Evolutionary conservation across 2,888 invertebrate species (phyloP).

Genomic region (Amblyteles armatorius): DNA sequence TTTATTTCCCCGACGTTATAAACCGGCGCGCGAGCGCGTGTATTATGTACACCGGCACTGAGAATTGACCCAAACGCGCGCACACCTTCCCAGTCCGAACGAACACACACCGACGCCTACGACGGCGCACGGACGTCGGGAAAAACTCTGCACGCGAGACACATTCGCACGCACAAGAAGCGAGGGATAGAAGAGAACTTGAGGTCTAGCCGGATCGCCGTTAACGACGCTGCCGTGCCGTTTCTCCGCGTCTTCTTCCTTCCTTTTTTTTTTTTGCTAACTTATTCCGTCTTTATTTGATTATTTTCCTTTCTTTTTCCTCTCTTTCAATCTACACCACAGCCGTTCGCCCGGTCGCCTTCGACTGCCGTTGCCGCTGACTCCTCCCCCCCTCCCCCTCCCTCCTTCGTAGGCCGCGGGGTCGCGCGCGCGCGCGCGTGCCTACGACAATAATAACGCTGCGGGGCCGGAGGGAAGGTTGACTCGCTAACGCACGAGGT

Average conservation of each 20-base stretch:
- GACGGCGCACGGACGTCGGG: conserved; percentile 4
- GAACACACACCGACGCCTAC: conserved; percentile 9
- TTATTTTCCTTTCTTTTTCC: background rate
- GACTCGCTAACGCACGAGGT: conserved; percentile 53
- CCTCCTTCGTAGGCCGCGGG: conserved; percentile 29
- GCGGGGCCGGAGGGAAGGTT: conserved; percentile 28
- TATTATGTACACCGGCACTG: conserved; percentile 21
- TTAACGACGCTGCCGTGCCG: conserved; percentile 31
- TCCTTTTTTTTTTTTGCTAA: background rate
- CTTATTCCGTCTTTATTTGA: background rate
- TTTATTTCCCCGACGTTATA: background rate
- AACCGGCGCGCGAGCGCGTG: background rate
- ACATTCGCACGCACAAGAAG: conserved; percentile 35
- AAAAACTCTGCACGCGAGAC: conserved; percentile 49
- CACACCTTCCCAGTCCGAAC: background rate
- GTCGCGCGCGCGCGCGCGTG: conserved; percentile 43
- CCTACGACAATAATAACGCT: conserved; percentile 50
- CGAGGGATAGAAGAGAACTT: conserved; percentile 25
- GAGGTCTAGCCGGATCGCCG: background rate
- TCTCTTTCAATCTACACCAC: conserved; percentile 24
- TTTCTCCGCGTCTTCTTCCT: conserved; percentile 26
- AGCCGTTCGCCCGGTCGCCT: conserved; percentile 17
- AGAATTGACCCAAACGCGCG: conserved; percentile 25
- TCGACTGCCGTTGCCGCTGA: conserved; percentile 17
- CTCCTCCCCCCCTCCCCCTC: conserved; percentile 31